phyloP scores from a whole-genome alignment of 2,797 vertebrate genomes.

The Poeciliopsis presidionis region DNA sequence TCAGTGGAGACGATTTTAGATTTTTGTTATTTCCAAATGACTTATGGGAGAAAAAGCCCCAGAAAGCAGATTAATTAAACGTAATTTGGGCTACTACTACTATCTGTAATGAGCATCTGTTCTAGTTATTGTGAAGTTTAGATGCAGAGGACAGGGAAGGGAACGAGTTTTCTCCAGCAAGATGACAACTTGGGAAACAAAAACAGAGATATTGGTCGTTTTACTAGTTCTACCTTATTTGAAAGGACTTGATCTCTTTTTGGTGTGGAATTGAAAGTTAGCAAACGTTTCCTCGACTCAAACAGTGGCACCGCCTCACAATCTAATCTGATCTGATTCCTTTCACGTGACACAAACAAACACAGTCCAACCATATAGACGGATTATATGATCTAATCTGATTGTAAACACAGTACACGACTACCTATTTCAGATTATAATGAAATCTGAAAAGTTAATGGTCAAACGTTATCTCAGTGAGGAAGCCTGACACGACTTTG shows the following conservation, averaged over 20 bases:
- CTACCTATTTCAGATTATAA: background rate
- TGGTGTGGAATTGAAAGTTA: background rate
- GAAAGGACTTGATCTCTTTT: background rate
- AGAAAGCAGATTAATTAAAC: background rate
- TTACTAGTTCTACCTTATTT: background rate
- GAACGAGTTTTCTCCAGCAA: background rate
- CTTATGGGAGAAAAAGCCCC: background rate
- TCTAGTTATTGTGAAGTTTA: background rate
- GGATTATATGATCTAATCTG: background rate
- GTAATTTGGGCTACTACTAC: background rate
- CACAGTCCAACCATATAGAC: background rate
- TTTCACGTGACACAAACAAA: background rate
- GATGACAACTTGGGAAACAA: background rate
- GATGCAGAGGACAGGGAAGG: background rate
- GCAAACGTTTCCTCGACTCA: background rate
- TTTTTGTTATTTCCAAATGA: background rate
- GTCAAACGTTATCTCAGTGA: background rate
- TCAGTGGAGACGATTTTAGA: background rate
- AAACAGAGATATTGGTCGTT: background rate
- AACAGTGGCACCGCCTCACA: background rate
- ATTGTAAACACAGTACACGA: background rate
- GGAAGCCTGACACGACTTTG: background rate
- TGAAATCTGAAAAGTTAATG: background rate
- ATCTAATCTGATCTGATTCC: background rate
- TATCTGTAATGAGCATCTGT: background rate